phyloP scores from a whole-genome alignment of 2,113 vertebrate species.

The Paratilapia polleni region DNA sequence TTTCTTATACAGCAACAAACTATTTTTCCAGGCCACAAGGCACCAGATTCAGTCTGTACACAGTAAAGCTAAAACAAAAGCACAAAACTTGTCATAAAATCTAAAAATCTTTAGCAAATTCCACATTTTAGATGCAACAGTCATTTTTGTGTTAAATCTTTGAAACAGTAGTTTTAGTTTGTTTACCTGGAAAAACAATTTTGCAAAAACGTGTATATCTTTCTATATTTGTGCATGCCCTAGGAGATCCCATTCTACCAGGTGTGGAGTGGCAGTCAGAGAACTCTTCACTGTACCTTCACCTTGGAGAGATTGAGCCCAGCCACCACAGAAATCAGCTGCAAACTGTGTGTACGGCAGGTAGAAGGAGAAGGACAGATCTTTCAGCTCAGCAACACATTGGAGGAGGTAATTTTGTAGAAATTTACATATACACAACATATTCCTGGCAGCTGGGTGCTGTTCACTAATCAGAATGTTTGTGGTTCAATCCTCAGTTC shows the following conservation, averaged over 20 bases:
- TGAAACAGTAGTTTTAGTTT: not conserved
- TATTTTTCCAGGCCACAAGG: too few relatives aligned
- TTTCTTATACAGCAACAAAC: too few relatives aligned
- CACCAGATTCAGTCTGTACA: too few relatives aligned
- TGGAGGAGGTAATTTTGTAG: conserved; percentile 73
- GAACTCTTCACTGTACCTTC: conserved; percentile 93
- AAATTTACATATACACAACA: not conserved
- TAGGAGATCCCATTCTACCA: conserved; percentile 96
- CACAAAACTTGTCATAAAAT: not conserved
- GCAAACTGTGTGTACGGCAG: conserved; percentile 93
- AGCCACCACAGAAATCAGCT: conserved; percentile 87
- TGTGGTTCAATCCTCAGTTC: not conserved
- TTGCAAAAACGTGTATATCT: not conserved
- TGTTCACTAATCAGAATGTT: not conserved
- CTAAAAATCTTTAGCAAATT: not conserved
- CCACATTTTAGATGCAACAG: not conserved
- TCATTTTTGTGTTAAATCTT: not conserved
- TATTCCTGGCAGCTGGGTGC: not conserved
- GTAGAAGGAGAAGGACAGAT: conserved; percentile 96
- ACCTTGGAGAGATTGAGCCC: conserved; percentile 90
- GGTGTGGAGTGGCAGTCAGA: conserved; percentile 91
- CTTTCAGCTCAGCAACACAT: conserved; percentile 91
- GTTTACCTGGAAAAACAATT: not conserved
- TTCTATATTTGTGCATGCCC: not conserved
- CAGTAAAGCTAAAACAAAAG: not conserved